Conservation (phyloP, 2,113 vertebrate species). For the Cinclus cinclus region DNA sequence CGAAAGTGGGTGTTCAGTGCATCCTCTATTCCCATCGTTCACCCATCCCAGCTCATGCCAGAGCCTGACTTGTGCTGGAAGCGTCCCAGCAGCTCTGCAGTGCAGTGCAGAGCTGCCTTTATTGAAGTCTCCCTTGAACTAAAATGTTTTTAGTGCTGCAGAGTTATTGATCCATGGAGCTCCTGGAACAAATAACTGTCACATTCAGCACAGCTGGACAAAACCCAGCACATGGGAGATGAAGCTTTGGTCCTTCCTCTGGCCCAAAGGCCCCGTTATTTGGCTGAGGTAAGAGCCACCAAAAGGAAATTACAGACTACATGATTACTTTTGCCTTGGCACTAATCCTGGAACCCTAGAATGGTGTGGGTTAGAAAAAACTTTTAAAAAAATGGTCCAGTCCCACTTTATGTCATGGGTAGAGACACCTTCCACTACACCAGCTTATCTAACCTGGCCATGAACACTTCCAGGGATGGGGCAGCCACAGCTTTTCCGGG, state of each 20-base stretch:
- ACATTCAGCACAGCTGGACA: neutral
- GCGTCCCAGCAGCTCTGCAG: neutral
- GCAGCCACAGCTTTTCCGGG: neutral
- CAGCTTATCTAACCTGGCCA: neutral
- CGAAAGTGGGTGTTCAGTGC: neutral
- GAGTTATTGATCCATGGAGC: constrained; percentile 3
- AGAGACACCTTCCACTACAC: neutral
- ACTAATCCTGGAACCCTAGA: neutral
- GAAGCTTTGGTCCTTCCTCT: neutral
- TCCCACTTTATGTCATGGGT: neutral
- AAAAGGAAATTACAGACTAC: neutral
- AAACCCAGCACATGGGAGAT: neutral
- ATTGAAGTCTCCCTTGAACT: neutral
- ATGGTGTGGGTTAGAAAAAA: neutral
- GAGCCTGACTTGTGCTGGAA: constrained; percentile 17
- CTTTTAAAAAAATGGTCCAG: neutral
- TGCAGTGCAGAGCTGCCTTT: neutral
- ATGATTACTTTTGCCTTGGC: neutral
- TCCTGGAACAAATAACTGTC: constrained; percentile 15
- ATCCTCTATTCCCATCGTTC: neutral
- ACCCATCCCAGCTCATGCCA: neutral
- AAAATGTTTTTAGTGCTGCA: constrained; percentile 42
- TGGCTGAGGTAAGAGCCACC: neutral
- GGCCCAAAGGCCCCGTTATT: neutral
- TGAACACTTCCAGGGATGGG: neutral